Conservation (phyloP, 2,888 invertebrate species). For the Caenorhabditis sp. region DNA sequence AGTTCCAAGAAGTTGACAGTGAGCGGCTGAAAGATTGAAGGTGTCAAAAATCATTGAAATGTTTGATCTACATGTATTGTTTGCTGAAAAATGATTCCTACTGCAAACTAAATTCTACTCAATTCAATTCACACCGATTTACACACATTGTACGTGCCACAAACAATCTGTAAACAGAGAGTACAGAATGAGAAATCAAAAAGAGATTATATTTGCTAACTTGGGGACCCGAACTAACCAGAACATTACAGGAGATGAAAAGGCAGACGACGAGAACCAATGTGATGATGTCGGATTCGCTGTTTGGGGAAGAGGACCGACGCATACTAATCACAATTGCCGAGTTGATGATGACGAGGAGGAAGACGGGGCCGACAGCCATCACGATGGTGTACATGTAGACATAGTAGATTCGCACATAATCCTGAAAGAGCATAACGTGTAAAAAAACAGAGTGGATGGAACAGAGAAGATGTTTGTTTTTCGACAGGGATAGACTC, state of each 20-base stretch:
- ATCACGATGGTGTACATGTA: constrained; percentile 81
- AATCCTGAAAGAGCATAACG: constrained; percentile 67
- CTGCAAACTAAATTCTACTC: constrained; percentile 29
- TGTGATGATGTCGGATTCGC: constrained; percentile 78
- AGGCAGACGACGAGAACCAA: constrained; percentile 81
- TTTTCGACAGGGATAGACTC: not conserved
- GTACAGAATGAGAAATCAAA: constrained; percentile 13
- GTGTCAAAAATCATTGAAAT: constrained; percentile 1
- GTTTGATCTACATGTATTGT: constrained; percentile 13
- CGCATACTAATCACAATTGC: constrained; percentile 77
- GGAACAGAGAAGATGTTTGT: not conserved
- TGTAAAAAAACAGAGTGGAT: not conserved
- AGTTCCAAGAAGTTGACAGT: constrained; percentile 81
- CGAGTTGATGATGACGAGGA: constrained; percentile 78
- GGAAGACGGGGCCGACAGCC: constrained; percentile 80
- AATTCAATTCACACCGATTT: constrained; percentile 5
- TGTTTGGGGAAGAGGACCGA: constrained; percentile 51
- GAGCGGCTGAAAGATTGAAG: constrained; percentile 81
- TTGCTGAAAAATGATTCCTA: constrained; percentile 1
- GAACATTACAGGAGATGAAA: constrained; percentile 80
- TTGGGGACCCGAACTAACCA: constrained; percentile 66
- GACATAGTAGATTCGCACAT: constrained; percentile 78
- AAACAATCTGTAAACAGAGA: constrained; percentile 23
- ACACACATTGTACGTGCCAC: not conserved
- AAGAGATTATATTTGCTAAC: constrained; percentile 12